Evolutionary conservation across 2,888 invertebrate species (phyloP).

Genomic region (Tetramorium bicarinatum): DNA sequence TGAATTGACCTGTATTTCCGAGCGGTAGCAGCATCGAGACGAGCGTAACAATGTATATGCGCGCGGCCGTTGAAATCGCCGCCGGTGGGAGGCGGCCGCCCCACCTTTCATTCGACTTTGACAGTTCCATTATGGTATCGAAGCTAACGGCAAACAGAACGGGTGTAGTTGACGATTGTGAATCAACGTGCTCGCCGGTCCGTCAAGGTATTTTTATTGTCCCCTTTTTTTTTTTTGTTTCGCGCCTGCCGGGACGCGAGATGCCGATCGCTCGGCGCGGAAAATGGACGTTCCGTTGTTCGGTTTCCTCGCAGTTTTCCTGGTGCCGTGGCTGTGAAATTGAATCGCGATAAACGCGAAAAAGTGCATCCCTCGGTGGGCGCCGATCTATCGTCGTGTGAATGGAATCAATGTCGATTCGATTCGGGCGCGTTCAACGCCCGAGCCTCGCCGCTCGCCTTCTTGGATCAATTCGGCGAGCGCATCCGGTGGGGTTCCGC

Average conservation of each 20-base stretch:
- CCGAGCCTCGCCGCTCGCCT: background rate
- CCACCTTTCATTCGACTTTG: slow-evolving; percentile 81
- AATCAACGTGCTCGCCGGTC: slow-evolving; percentile 77
- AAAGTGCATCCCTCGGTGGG: slow-evolving; percentile 20
- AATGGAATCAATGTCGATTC: slow-evolving; percentile 14
- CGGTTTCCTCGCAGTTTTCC: background rate
- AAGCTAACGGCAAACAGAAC: slow-evolving; percentile 81
- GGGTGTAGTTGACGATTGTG: slow-evolving; percentile 77
- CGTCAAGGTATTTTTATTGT: slow-evolving; percentile 66
- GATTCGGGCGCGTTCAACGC: background rate
- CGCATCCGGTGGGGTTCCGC: background rate
- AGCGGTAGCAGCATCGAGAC: slow-evolving; percentile 56
- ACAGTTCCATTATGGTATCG: slow-evolving; percentile 85
- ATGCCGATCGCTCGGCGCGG: background rate
- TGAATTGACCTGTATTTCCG: slow-evolving; percentile 71
- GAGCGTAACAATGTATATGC: slow-evolving; percentile 54
- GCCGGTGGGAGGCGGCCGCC: slow-evolving; percentile 69
- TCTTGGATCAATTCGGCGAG: background rate
- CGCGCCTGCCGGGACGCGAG: background rate
- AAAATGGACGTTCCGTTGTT: background rate
- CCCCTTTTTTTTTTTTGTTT: slow-evolving; percentile 18
- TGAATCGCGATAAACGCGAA: slow-evolving; percentile 39
- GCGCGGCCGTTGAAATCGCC: slow-evolving; percentile 53
- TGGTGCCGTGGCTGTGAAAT: slow-evolving; percentile 32
- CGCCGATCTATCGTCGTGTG: background rate